These are phyloP conservation scores for Hucho hucho DNA, from an alignment of 2,113 vertebrate genomes.

Conservation along the genomic window DNA sequence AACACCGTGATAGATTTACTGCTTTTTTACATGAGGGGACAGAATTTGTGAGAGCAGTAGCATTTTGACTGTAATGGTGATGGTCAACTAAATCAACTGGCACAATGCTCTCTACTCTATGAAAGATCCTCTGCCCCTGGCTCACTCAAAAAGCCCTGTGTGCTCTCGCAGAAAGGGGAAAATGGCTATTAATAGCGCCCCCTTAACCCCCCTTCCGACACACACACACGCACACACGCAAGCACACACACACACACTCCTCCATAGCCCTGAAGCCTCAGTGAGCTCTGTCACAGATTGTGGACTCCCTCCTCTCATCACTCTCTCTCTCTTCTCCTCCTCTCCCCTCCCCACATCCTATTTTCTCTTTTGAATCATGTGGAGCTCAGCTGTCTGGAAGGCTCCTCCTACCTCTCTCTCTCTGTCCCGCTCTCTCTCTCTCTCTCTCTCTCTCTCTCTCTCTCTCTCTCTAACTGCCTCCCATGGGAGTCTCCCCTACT, in stretches of 20 bases:
- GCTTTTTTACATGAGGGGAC: not conserved
- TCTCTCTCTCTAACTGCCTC: not conserved
- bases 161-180: slow-evolving; percentile 43
- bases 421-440: slow-evolving; percentile 10
- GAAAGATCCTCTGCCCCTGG: slow-evolving; percentile 12
- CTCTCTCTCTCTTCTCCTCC: not conserved
- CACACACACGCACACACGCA: not conserved
- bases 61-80: slow-evolving; percentile 10
- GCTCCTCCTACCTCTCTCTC: not conserved
- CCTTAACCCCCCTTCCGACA: slow-evolving; percentile 6
- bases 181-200: slow-evolving; percentile 66
- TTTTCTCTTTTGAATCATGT: slow-evolving; percentile 24
- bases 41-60: not conserved
- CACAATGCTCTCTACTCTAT: slow-evolving; percentile 15
- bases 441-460: slow-evolving; percentile 9
- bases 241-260: not conserved
- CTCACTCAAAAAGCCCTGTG: slow-evolving; percentile 28
- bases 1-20: not conserved
- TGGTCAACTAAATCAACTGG: not conserved
- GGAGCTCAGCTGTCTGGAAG: slow-evolving; percentile 27
- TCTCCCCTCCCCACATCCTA: slow-evolving; percentile 1
- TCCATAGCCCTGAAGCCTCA: slow-evolving; percentile 29
- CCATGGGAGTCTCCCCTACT: not conserved
- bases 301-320: not conserved
- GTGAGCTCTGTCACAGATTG: slow-evolving; percentile 30